Conservation (phyloP, 1,140 invertebrate genomes). For the Bursaphelenchus mucronatus region DNA sequence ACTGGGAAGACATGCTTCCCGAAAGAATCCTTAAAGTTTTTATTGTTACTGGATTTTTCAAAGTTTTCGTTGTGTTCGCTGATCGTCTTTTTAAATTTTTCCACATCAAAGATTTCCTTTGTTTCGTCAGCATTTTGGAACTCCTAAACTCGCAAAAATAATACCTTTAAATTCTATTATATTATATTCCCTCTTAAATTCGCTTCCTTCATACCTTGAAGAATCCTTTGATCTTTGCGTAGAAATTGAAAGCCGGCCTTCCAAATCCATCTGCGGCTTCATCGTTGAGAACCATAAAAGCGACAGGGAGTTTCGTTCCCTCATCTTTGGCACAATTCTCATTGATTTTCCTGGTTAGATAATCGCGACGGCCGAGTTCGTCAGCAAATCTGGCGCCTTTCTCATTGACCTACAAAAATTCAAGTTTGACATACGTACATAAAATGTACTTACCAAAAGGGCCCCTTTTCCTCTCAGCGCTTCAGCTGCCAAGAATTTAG, state of each 20-base stretch:
- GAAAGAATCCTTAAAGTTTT: conserved; percentile 45
- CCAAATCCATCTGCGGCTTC: conserved; percentile 57
- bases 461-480: conserved; percentile 61
- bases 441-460: conserved; percentile 45
- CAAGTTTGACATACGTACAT: background rate
- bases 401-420: conserved; percentile 50
- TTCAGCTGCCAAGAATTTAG: conserved; percentile 61
- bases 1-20: conserved; percentile 57
- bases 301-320: conserved; percentile 33
- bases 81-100: background rate
- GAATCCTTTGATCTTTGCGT: conserved; percentile 57
- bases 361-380: conserved; percentile 60
- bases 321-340: conserved; percentile 44
- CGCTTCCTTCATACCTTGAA: conserved; percentile 39
- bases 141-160: conserved; percentile 17
- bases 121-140: conserved; percentile 47
- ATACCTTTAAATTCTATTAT: too few species aligned
- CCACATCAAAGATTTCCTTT: conserved; percentile 25
- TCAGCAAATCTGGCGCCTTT: conserved; percentile 59
- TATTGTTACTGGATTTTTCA: conserved; percentile 16
- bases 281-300: conserved; percentile 60
- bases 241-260: conserved; percentile 60
- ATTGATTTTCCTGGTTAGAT: conserved; percentile 51
- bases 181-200: conserved; percentile 6
- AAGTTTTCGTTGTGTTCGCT: conserved; percentile 46